Evolutionary conservation across 1,140 invertebrate species (phyloP), one percentile per base, ranked within the genome.

Genomic region (Procambarus clarkii): DNA sequence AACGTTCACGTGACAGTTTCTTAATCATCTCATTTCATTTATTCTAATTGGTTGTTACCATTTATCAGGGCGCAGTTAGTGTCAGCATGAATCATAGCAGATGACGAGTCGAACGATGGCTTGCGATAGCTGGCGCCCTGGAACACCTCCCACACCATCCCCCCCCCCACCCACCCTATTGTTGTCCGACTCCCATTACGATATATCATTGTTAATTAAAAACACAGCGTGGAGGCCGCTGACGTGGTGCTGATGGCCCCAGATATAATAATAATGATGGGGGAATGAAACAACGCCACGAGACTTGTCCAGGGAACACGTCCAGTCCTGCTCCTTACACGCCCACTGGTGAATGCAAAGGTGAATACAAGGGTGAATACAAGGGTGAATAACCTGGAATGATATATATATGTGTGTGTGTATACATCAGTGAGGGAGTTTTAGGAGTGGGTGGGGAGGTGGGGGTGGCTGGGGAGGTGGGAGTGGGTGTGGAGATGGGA

Each of bases 131-230:
- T 76, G 80, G 80, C 79, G 79, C 79, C 78, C 24, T 54, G 50
- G 8, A 4, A 18, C 77, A n/a, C 45, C 34, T 7, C 77, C 77
- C 77, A 13, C 44, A 3, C 44, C 77, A 8, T 11, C 50, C 50
- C 50, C 13, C 13, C 60, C 18, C 11, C 4, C 60, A 21, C 71
- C 21, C 44, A n/a, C 82, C 64, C 82, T 60, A 71, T 85, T 48
- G 45, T 48, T 69, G 34, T 74, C 60, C 82, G 44, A 45, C 82
- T 44, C 34, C 79, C 88, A 90, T 90, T 90, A 90, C 88, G 84
- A 90, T 90, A 90, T 78, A 90, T 90, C 88, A 90, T 90, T 83
- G 88, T 84, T 90, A 90, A 90, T 90, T 90, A 90, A 90, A 90
- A 90, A 90, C 64, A 90, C 79, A 80, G 79, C 45, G 84, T 71